Evolutionary conservation across 2,113 vertebrate genomes (phyloP).

Genomic region (Canis aureus): DNA sequence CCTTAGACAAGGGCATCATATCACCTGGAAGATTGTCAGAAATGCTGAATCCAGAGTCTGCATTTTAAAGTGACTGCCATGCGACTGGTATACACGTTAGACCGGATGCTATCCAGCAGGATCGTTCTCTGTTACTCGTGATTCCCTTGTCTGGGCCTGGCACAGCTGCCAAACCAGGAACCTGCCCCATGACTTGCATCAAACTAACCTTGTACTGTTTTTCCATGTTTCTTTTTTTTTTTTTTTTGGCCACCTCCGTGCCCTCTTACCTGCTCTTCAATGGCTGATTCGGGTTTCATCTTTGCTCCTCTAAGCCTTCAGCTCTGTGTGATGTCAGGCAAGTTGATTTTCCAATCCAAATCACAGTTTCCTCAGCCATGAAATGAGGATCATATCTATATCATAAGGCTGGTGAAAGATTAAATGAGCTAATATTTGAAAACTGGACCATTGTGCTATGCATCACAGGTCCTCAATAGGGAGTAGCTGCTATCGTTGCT

Average conservation of each 20-base stretch:
- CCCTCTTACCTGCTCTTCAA: neutral
- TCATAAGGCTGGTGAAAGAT: neutral
- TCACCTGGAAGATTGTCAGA: neutral
- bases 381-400: neutral
- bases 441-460: neutral
- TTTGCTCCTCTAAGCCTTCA: neutral
- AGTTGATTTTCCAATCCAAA: slow-evolving; percentile 8
- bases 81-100: neutral
- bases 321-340: neutral
- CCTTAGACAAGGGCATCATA: neutral
- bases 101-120: neutral
- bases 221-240: neutral
- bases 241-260: neutral
- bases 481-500: neutral
- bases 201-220: neutral
- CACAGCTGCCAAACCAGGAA: neutral
- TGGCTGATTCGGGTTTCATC: neutral
- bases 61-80: neutral
- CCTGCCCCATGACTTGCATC: neutral
- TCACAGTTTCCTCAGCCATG: neutral
- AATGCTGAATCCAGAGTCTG: neutral
- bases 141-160: neutral
- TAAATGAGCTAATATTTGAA: neutral
- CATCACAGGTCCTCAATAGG: neutral
- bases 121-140: neutral